Evolutionary conservation across 1,140 invertebrate species (phyloP), one percentile per base, ranked within the genome.

Genomic region (Eupristina koningsbergeri): DNA sequence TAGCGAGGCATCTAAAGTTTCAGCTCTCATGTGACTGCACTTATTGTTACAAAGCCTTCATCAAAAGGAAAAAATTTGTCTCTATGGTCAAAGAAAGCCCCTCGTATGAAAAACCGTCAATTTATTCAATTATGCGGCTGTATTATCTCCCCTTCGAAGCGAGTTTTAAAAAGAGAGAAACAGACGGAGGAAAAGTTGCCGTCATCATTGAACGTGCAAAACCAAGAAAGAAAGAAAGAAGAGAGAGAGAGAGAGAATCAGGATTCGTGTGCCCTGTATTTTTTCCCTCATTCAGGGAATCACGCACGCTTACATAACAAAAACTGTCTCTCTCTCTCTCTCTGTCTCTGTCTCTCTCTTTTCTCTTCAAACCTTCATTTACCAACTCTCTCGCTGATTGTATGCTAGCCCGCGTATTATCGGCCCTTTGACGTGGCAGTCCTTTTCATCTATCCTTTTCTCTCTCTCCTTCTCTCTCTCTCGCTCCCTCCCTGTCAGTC

Each of bases 41-140:
- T 31, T 8, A 13, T 1, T 22, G 29, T 34, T 3, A 75, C 80
- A 75, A 81, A 75, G 71, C 39, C 17, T 11, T 29, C 41, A 50
- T 50, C 29, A 45, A 80, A 50, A 31, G 64, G 29, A 58, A 81
- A 78, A 78, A 83, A 78, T 81, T 81, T 64, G 58, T 81, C 80
- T 69, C 47, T 50, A 39, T 47, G 31, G 19, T 34, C 74, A 58
- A 61, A 61, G 76, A 81, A 41, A 39, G 80, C 34, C 69, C 63
- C 39, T 11, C 75, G 50, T 50, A 83, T 77, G 64, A 79, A 84
- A 84, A 79, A 79, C 67, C 75, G 36, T 74, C 53, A 73, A 84
- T 84, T 84, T 84, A 84, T 84, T 84, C 76, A 79, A 84, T 80
- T 84, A 74, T 71, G 76, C 53, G 76, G 64, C 75, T 78, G 69